A percentile compares a stretch with the other conserved stretches of the same genome.
phyloP scores from a whole-genome alignment of 2,113 vertebrate species.

The Phylloscopus whistleri region DNA sequence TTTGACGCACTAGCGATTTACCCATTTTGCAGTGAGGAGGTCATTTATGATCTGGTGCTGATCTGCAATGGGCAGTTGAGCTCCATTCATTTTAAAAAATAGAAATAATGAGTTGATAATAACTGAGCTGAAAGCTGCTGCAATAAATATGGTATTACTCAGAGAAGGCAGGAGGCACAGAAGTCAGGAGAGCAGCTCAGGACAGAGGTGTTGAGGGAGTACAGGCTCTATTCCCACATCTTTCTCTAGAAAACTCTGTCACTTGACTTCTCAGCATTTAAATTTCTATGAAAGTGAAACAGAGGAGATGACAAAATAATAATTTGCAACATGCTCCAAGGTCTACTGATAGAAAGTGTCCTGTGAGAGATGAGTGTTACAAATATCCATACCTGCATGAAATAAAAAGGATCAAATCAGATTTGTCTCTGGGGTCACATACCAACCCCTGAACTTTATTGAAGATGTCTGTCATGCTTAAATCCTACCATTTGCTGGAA shows the following conservation, averaged over 20 bases:
- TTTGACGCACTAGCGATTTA: accelerated
- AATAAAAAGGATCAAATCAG: neutral
- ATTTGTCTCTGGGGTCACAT: neutral
- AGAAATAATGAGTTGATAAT: neutral
- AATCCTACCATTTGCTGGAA: neutral
- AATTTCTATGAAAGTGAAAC: neutral
- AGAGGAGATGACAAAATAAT: neutral
- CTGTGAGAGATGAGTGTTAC: neutral
- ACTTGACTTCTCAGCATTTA: neutral
- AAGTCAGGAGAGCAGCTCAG: neutral
- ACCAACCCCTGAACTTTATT: neutral
- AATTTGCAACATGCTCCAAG: neutral
- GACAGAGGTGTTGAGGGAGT: neutral
- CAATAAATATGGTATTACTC: neutral
- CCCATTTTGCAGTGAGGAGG: neutral
- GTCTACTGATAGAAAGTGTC: neutral
- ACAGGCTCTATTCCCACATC: neutral
- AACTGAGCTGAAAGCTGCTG: neutral
- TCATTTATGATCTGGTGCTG: neutral
- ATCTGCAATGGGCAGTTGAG: neutral
- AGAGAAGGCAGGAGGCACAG: neutral
- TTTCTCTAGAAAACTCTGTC: neutral
- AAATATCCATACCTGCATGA: neutral
- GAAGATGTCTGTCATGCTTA: neutral
- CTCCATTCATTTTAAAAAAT: neutral